phyloP scores from a whole-genome alignment of 1,140 invertebrate genomes.

The Oscheius sp. region DNA sequence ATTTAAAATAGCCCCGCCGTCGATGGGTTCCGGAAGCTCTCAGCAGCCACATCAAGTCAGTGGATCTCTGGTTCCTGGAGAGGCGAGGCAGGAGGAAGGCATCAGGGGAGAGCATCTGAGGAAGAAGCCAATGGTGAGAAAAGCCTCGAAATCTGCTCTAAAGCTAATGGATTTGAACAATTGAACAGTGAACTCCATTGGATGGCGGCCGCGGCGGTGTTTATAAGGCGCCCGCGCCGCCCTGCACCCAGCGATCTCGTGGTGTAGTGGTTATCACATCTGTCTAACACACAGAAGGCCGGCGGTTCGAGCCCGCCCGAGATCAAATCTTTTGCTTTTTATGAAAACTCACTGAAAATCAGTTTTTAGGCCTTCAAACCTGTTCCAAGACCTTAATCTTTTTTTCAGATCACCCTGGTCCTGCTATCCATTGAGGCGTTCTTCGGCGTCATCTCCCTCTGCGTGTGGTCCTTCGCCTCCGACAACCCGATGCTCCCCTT shows the following conservation, averaged over 20 bases:
- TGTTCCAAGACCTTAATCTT: no score
- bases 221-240: no score
- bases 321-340: conserved; percentile 28
- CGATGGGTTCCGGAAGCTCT: no score
- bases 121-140: not conserved
- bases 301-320: conserved; percentile 47
- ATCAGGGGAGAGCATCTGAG: conserved; percentile 2
- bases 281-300: conserved; percentile 43
- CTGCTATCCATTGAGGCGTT: not conserved
- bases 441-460: not conserved
- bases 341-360: no score
- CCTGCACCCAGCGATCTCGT: no score
- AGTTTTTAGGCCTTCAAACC: no score
- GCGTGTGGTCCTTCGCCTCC: not conserved
- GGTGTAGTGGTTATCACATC: conserved; percentile 2
- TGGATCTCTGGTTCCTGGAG: not conserved
- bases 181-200: no score
- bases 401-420: not conserved
- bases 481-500: not conserved
- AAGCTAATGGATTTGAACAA: no score
- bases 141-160: no score
- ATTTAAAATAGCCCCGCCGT: not conserved
- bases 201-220: no score
- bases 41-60: not conserved
- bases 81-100: not conserved